Conservation (phyloP, 2,888 invertebrate species). For the Chloromyia formosa region DNA sequence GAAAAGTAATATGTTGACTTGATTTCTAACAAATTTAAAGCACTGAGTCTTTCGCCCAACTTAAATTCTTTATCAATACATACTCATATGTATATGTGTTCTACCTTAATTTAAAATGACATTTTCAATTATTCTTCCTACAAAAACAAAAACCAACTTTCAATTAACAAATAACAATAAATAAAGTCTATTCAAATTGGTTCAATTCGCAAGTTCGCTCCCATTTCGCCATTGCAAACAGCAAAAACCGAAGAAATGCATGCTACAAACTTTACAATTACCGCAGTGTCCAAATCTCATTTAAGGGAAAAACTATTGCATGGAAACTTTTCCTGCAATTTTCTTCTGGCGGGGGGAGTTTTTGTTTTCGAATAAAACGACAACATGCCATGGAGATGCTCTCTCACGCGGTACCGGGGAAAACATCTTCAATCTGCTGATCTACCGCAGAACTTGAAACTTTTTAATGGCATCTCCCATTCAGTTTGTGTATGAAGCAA, state of each 20-base stretch:
- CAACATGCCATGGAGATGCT: background rate
- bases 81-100: too few relatives aligned
- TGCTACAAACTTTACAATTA: conserved; percentile 26
- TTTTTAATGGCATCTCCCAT: conserved; percentile 16
- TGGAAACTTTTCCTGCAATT: conserved; percentile 5
- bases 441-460: conserved; percentile 40
- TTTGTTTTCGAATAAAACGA: conserved; percentile 16
- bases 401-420: conserved; percentile 4
- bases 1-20: too few relatives aligned
- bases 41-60: too few relatives aligned
- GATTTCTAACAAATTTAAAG: too few relatives aligned
- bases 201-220: too few relatives aligned
- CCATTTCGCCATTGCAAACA: too few relatives aligned
- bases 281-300: conserved; percentile 28
- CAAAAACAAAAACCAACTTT: too few relatives aligned
- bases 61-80: too few relatives aligned
- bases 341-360: background rate
- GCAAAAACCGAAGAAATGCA: background rate
- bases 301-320: conserved; percentile 12
- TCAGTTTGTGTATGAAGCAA: conserved; percentile 7
- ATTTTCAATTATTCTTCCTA: too few relatives aligned
- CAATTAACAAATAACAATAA: too few relatives aligned
- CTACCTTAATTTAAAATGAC: too few relatives aligned
- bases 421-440: background rate
- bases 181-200: too few relatives aligned